Base-by-base conservation (phyloP, 2,888 invertebrate genomes). In the Campoplex capitator region DNA sequence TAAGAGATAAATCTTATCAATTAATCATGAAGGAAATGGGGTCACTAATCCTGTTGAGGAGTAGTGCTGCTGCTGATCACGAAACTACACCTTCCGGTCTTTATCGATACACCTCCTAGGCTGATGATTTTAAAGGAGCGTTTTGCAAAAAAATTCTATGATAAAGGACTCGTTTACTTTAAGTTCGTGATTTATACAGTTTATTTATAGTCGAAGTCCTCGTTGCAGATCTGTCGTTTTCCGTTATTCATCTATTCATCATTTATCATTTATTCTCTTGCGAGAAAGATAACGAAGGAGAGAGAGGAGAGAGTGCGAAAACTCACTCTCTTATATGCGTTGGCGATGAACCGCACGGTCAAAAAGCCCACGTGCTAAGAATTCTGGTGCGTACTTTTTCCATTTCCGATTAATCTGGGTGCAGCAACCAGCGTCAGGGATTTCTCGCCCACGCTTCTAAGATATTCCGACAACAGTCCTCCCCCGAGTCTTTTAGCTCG, bases 1-100 rank as follows among this genome's bases (percentile, higher is more conserved):
- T 65, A 7, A 4, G 45, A 42, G 68, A 74, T 18, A 67, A 76
- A 42, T 58, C 45, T 80, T 84, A 68, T 86, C 75, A 86, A 86
- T 84, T 76, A 75, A 86, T 80, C 70, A 73, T 45, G 70, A 84
- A 62, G 28, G 45, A 73, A 86, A 84, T 83, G 77, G 73, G 85
- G 83, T 86, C 83, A 75, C 68, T 70, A 45, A 78, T 83, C 42
- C 74, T 11, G 51, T 54, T 51, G 68, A 45, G 58, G 62, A 62
- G 35, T 23, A 23, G 23, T 23, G 23, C 23, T 23, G 23, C 23
- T 23, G 23, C 23, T 23, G 23, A n/a, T n/a, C n/a, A n/a, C n/a
- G 48, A 68, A 74, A 82, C 78, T 74, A 51, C 38, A 51, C 51
- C 51, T 54, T 38, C n/a, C 67, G 38, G 54, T 16, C 16, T 68